Evolutionary conservation across 2,113 vertebrate genomes (phyloP).

Genomic region (Macrotis lagotis): DNA sequence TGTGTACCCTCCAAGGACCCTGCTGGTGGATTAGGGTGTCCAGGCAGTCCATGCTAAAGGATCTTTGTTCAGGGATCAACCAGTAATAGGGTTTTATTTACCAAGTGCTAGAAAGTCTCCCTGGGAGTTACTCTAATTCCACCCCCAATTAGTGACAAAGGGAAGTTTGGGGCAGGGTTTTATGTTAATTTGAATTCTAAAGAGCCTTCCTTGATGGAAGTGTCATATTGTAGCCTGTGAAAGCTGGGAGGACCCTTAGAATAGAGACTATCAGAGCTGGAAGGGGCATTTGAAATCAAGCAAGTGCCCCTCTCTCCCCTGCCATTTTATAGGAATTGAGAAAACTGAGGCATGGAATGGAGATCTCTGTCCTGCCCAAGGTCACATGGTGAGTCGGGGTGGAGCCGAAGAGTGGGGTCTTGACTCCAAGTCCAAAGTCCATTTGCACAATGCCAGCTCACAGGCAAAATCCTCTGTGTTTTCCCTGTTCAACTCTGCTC

Average conservation of each 20-base stretch:
- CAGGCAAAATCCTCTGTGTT: neutral
- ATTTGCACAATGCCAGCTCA: neutral
- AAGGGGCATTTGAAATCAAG: neutral
- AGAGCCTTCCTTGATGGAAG: fast-evolving
- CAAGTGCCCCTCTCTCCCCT: neutral
- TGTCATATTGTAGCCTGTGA: neutral
- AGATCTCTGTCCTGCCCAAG: neutral
- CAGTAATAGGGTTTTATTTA: constrained; percentile 74
- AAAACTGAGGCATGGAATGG: neutral
- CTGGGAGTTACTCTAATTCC: constrained; percentile 75
- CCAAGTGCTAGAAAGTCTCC: constrained; percentile 59
- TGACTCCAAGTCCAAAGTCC: neutral
- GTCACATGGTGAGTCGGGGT: neutral
- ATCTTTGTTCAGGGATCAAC: constrained; percentile 77
- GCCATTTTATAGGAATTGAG: neutral
- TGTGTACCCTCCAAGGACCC: constrained; percentile 71
- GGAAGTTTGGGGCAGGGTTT: constrained; percentile 21
- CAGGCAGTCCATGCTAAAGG: constrained; percentile 55
- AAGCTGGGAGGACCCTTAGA: neutral
- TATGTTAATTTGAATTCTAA: constrained; percentile 51
- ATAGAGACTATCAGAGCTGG: neutral
- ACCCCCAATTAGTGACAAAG: constrained; percentile 54
- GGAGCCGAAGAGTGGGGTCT: neutral
- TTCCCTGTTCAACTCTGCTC: neutral
- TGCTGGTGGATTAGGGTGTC: constrained; percentile 73